Evolutionary conservation across 2,113 vertebrate genomes (phyloP), one percentile per base, ranked within the genome.

Genomic region (Seriola rivoliana): DNA sequence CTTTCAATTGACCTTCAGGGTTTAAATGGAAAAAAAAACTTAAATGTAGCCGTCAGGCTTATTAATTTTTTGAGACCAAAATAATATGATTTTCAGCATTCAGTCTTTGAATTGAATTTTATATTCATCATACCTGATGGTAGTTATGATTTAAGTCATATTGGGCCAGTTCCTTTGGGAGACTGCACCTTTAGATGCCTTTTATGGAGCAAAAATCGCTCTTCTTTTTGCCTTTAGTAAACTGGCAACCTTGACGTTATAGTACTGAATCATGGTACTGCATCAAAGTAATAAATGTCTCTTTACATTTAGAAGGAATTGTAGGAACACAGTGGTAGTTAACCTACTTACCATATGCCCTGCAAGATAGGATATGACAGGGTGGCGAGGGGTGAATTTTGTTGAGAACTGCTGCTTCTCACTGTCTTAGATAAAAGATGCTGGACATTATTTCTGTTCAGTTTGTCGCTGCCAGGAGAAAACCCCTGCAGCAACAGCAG

Each of bases 261-360:
- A 71, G 44, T 73, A 72, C 54, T 82, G 57, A 86, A 88, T 86
- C 80, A 78, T 70, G 67, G 85, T 65, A 86, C 71, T 78, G 69
- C 62, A 89, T 83, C 80, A 89, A 93, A 87, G 83, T 72, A 52
- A 74, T 44, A 60, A 63, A 38, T 17, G 23, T 83, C 5, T 68
- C 55, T 74, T 85, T 10, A 75, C 29, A 70, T 23, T 63, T 48
- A 75, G 57, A 83, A 84, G 59, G 12, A 84, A 69, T 67, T 73
- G 69, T 42, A 55, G 63, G 75, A 81, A 91, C 82, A 87, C 52
- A 87, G 23, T 69, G 82, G 75, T 59, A 78, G 72, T 84, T 84
- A 82, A 90, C 78, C 72, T 90, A 92, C 94, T 91, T 93, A 94
- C 91, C 90, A 85, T 86, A 72, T 83, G 58, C 80, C 85, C 84